Percentiles rank a stretch among this genome's conserved stretches.
These are phyloP conservation scores for Argyra leucocephala DNA, from an alignment of 2,888 invertebrate genomes.

Conservation along the genomic window DNA sequence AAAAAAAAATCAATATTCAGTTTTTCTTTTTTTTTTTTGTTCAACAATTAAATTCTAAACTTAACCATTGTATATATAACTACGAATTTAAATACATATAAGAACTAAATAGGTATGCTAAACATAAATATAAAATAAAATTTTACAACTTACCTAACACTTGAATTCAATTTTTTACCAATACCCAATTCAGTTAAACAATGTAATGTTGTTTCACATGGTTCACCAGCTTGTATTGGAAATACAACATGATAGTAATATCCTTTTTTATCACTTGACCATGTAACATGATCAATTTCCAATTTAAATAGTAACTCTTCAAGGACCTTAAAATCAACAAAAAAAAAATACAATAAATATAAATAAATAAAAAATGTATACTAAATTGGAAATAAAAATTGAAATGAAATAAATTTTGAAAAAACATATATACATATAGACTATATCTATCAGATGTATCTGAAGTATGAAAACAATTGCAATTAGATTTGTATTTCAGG, in stretches of 20 bases:
- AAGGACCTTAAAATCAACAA: slow-evolving; percentile 46
- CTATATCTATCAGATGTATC: no score
- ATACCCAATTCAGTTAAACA: slow-evolving; percentile 64
- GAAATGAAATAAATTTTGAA: not conserved
- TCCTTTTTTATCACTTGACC: slow-evolving; percentile 58
- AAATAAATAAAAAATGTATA: not conserved
- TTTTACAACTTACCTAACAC: slow-evolving; percentile 52
- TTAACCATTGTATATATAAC: no score
- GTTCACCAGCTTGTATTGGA: slow-evolving; percentile 58
- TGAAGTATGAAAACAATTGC: no score
- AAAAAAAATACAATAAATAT: not conserved
- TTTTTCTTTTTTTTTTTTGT: no score
- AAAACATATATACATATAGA: no score
- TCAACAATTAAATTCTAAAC: no score
- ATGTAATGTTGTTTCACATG: slow-evolving; percentile 63
- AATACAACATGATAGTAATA: slow-evolving; percentile 63
- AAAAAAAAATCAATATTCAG: no score
- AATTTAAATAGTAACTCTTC: slow-evolving; percentile 58
- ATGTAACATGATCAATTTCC: slow-evolving; percentile 59
- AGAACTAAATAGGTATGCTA: no score
- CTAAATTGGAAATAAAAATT: not conserved
- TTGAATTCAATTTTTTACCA: slow-evolving; percentile 58
- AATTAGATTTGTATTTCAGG: no score
- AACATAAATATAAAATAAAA: no score
- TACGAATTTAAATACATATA: no score